Conservation (phyloP, 2,113 vertebrate species). For the Phylloscopus trochilus region DNA sequence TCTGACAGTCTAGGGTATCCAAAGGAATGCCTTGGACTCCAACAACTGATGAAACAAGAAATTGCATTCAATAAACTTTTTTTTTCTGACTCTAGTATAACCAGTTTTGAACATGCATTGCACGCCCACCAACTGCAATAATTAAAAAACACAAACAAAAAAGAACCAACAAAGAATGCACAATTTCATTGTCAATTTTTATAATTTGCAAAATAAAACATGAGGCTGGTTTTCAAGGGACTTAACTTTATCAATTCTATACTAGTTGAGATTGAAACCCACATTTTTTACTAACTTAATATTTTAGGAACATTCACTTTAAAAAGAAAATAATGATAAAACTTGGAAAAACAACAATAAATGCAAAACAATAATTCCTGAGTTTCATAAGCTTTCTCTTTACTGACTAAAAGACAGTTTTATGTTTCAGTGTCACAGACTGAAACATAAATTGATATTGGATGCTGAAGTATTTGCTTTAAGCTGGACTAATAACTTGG, state of each 20-base stretch:
- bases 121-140: background rate
- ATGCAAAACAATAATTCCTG: background rate
- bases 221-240: rapidly evolving
- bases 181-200: background rate
- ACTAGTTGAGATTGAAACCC: background rate
- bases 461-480: slow-evolving; percentile 36
- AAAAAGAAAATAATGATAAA: background rate
- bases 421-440: background rate
- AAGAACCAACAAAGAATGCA: background rate
- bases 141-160: background rate
- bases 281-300: background rate
- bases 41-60: background rate
- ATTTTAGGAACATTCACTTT: background rate
- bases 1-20: too few relatives aligned
- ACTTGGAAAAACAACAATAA: background rate
- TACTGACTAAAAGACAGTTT: background rate
- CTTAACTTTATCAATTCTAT: background rate
- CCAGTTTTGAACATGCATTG: background rate
- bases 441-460: background rate
- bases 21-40: too few relatives aligned
- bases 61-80: background rate
- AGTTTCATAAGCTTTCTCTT: background rate
- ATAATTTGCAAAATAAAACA: background rate
- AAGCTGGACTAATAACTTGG: slow-evolving; percentile 29
- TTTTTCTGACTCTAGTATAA: background rate